Percentiles rank a stretch among this genome's conserved stretches.
phyloP scores from a whole-genome alignment of 1,140 invertebrate genomes.

The Drosophila saltans region DNA sequence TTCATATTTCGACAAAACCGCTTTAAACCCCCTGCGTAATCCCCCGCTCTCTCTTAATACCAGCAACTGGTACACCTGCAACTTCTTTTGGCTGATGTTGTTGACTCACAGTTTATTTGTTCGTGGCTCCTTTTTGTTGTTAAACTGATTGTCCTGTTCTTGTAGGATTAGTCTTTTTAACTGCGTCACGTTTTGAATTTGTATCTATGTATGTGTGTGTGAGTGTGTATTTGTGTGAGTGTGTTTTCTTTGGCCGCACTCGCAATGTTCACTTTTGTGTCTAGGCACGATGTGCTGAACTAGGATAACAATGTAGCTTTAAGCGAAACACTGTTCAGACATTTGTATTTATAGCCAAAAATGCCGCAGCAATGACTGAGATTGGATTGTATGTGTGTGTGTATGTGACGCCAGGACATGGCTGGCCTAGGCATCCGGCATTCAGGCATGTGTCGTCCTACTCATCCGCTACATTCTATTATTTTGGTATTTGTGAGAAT shows the following conservation, averaged over 20 bases:
- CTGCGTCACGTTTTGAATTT: slow-evolving; percentile 56
- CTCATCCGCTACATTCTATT: slow-evolving; percentile 58
- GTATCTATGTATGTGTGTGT: too few species aligned
- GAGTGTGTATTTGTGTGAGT: too few species aligned
- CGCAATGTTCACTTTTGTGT: slow-evolving; percentile 16
- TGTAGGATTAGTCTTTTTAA: slow-evolving; percentile 44
- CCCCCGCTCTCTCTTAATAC: background rate
- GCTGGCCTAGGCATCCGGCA: slow-evolving; percentile 15
- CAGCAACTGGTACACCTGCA: slow-evolving; percentile 46
- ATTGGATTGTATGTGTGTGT: slow-evolving; percentile 35
- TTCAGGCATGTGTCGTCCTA: slow-evolving; percentile 51
- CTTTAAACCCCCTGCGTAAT: background rate
- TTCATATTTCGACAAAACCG: slow-evolving; percentile 21
- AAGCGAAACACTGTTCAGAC: slow-evolving; percentile 75
- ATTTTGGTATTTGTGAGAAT: slow-evolving; percentile 28
- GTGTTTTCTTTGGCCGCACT: slow-evolving; percentile 24
- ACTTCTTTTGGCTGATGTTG: slow-evolving; percentile 34
- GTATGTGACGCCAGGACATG: slow-evolving; percentile 62
- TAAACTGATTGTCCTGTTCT: slow-evolving; percentile 33
- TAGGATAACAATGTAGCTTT: slow-evolving; percentile 82
- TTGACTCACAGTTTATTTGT: slow-evolving; percentile 43
- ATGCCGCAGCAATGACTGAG: slow-evolving; percentile 50
- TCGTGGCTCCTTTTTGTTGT: slow-evolving; percentile 2
- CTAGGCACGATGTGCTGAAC: slow-evolving; percentile 60
- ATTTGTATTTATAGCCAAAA: slow-evolving; percentile 82